A percentile compares a stretch with the other conserved stretches of the same genome.
Evolutionary conservation across 2,113 vertebrate genomes (phyloP).

Genomic region (Odobenus rosmarus): DNA sequence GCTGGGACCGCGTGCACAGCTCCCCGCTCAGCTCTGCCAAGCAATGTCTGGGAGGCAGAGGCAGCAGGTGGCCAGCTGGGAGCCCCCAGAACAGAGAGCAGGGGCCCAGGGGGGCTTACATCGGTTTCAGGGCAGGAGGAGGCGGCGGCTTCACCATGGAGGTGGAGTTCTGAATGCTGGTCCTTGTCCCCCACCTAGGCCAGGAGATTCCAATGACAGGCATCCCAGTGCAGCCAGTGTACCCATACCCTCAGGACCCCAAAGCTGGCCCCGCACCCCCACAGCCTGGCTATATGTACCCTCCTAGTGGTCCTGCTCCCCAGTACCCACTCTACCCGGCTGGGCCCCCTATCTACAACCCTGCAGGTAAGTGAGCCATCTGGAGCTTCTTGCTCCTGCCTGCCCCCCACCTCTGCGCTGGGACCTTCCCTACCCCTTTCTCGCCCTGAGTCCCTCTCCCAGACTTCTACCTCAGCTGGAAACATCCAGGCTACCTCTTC

Average conservation of each 20-base stretch:
- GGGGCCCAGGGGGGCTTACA: no score
- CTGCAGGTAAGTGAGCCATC: constrained; percentile 75
- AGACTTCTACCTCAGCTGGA: not conserved
- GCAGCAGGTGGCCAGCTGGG: not conserved
- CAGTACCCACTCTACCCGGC: constrained; percentile 80
- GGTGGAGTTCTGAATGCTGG: not conserved
- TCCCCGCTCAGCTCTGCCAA: not conserved
- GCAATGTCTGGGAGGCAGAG: not conserved
- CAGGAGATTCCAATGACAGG: constrained; percentile 92
- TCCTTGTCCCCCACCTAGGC: constrained; percentile 77
- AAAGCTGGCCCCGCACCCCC: constrained; percentile 77
- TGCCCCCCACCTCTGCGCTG: not conserved
- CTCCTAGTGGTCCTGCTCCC: constrained; percentile 72
- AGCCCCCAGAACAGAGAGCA: not conserved
- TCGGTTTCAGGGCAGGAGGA: not conserved
- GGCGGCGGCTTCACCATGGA: not conserved
- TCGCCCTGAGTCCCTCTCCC: not conserved
- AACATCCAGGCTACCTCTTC: not conserved
- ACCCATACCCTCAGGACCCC: constrained; percentile 81
- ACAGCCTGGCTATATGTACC: constrained; percentile 79
- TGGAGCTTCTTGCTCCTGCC: not conserved
- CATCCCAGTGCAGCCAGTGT: constrained; percentile 89
- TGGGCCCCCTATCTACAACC: constrained; percentile 80
- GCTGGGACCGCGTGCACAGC: not conserved
- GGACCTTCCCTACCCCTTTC: not conserved